Percentiles rank a stretch among this genome's conserved stretches.
Conservation (phyloP, 2,113 vertebrate species). For the Lontra canadensis region DNA sequence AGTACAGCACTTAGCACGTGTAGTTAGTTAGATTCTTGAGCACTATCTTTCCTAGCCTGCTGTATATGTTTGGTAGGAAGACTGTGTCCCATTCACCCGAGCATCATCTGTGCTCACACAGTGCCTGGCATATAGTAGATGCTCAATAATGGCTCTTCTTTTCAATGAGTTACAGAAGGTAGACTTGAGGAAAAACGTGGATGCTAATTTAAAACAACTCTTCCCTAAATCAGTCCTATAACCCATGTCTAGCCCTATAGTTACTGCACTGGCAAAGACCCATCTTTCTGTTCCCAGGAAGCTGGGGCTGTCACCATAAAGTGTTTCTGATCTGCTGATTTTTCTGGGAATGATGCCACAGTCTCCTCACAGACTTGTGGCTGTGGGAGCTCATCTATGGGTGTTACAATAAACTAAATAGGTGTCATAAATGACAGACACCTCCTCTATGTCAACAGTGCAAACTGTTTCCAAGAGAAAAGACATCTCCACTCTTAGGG, state of each 20-base stretch:
- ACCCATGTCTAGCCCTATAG: neutral
- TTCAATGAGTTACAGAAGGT: constrained; percentile 28
- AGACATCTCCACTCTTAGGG: neutral
- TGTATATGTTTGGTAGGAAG: neutral
- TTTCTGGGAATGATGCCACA: constrained; percentile 49
- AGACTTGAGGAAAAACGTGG: neutral
- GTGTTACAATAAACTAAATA: constrained; percentile 53
- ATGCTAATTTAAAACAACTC: constrained; percentile 1
- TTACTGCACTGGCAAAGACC: constrained; percentile 2
- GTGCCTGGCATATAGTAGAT: neutral
- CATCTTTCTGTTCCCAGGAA: constrained; percentile 15
- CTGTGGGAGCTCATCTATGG: constrained; percentile 13
- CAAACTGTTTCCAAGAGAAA: constrained; percentile 54
- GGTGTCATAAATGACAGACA: constrained; percentile 35
- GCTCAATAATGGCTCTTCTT: neutral
- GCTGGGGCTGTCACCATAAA: constrained; percentile 16
- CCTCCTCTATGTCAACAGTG: constrained; percentile 14
- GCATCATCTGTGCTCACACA: neutral
- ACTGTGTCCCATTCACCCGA: neutral
- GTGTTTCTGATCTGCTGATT: constrained; percentile 3
- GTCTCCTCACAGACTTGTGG: neutral
- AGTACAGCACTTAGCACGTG: neutral
- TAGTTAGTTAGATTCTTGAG: neutral
- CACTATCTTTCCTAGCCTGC: neutral
- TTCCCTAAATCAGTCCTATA: constrained; percentile 10